Percentiles rank a stretch among this genome's conserved stretches.
These are phyloP conservation scores for Sinocyclocheilus anshuiensis DNA, from an alignment of 2,113 vertebrate genomes.

Conservation along the genomic window DNA sequence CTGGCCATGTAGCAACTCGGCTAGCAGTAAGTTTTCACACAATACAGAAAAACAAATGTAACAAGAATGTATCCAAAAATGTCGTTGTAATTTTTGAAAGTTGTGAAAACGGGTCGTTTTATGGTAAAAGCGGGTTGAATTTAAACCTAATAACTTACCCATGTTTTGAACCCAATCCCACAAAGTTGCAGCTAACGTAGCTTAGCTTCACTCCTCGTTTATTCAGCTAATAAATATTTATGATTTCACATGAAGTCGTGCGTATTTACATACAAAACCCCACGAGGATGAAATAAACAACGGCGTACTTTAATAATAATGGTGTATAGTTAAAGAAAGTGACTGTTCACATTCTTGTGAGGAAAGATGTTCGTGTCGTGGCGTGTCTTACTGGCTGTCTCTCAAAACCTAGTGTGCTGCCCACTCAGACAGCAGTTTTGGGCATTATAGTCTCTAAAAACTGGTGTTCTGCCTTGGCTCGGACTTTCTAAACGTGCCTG, in stretches of 20 bases:
- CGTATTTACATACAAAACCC: background rate
- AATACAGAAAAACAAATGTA: background rate
- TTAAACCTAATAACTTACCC: background rate
- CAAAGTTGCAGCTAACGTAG: constrained; percentile 37
- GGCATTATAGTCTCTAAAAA: background rate
- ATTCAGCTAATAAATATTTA: background rate
- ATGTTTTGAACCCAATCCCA: background rate
- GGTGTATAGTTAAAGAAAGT: constrained; percentile 16
- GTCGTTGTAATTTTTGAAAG: background rate
- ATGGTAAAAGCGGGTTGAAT: background rate
- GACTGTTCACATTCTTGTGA: constrained; percentile 6
- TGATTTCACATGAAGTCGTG: background rate
- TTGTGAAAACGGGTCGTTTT: background rate
- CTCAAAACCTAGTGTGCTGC: constrained; percentile 11
- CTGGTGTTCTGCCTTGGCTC: background rate
- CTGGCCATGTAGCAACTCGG: constrained; percentile 25
- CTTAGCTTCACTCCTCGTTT: constrained; percentile 24
- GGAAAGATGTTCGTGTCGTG: constrained; percentile 49
- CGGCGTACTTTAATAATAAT: background rate
- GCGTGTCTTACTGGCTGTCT: constrained; percentile 42
- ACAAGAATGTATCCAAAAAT: background rate
- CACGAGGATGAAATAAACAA: background rate
- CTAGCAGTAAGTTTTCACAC: constrained; percentile 16
- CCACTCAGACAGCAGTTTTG: constrained; percentile 21
- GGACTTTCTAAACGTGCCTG: background rate